Evolutionary conservation across 53 echinoderm and acorn worm species (phyloP).

Genomic region (Echinometra lucunter): DNA sequence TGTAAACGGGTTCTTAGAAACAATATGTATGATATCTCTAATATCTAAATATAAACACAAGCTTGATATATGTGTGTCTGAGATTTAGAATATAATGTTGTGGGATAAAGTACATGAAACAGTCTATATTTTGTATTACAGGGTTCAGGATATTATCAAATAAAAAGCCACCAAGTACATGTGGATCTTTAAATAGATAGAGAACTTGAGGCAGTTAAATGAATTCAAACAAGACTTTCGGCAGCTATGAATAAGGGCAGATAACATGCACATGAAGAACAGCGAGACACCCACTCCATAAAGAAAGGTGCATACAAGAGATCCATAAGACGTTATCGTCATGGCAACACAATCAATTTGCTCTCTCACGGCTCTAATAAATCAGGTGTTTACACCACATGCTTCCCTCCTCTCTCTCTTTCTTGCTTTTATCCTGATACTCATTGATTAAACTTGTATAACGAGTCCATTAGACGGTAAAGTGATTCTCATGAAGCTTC

Average conservation of each 20-base stretch:
- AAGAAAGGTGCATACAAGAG: background rate
- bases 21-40: background rate
- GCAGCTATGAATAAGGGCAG: background rate
- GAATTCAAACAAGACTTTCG: background rate
- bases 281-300: background rate
- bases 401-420: background rate
- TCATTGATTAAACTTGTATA: conserved; percentile 58
- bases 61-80: background rate
- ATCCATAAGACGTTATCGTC: background rate
- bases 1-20: too few relatives aligned
- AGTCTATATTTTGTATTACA: too few relatives aligned
- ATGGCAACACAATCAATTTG: conserved; percentile 51
- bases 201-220: background rate
- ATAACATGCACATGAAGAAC: background rate
- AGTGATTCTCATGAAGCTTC: conserved; percentile 38
- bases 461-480: conserved; percentile 58
- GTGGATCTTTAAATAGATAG: background rate
- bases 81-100: background rate
- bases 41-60: background rate
- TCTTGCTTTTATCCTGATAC: background rate
- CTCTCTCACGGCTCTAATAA: conserved; percentile 42
- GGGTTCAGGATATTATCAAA: background rate
- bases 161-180: background rate
- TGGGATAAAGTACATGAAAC: background rate
- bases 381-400: conserved; percentile 41